Base-by-base conservation (phyloP, 2,888 invertebrate species). In the Trichopria drosophilae region DNA sequence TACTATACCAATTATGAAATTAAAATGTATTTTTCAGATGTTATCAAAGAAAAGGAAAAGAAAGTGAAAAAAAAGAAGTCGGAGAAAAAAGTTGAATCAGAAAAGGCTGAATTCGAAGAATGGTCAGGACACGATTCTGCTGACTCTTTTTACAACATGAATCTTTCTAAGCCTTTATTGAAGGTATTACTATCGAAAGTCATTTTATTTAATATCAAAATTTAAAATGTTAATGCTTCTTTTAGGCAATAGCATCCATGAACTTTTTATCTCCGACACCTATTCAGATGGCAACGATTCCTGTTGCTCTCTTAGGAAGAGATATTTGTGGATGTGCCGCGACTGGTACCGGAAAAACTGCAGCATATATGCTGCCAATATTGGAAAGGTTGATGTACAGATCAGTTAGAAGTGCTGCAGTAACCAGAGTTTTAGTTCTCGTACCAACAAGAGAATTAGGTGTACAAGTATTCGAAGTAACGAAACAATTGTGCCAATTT, bases 291-390 rank as follows among this genome's bases (percentile, higher is more conserved):
- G 88, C 94, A 0, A 93, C 96, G 0, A 92, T 99, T 71, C 98
- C 99, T 1, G 83, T 96, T 7, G 97, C 94, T 3, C 78, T 99
- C 49, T 78, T 92, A 61, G 86, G 97, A 12, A 85, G 90, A 64
- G 99, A 99, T 76, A 86, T 99, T 62, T 98, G 97, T 78, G 99
- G 96, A 6, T 99, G 98, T 80, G 98, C 99, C 20, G 96, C 97
- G 0, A 99, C 98, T 0, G 99, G 99, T 42, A 89, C 92, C 6
- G 97, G 98, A 44, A 99, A 99, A 81, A 99, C 99, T 0, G 96
- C 95, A 0, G 98, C 99, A 0, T 99, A 97, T 76, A 97, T 99
- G 93, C 78, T 99, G 62, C 99, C 99, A 0, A 94, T 96, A 2
- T 72, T 99, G 42, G 99, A 99, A 78, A 82, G 98, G 56, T 80